Evolutionary conservation across 2,113 vertebrate genomes (phyloP).

Genomic region (Gallinago paraguaiae): DNA sequence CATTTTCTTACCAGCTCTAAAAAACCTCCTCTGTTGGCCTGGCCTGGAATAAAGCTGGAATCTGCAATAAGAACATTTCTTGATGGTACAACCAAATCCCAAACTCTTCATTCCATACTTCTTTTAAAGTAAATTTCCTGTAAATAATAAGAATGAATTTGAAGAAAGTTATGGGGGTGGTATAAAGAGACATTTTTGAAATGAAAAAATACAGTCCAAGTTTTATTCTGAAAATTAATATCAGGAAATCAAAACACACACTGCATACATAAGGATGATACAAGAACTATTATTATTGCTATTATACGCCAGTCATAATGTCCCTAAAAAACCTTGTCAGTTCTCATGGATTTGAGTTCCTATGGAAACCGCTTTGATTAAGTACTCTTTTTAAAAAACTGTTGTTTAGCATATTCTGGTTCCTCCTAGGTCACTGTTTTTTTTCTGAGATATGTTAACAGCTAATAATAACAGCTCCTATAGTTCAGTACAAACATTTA

Average conservation of each 20-base stretch:
- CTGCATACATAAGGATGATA: not conserved
- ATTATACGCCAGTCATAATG: conserved; percentile 1
- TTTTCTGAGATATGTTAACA: not conserved
- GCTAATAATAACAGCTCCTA: not conserved
- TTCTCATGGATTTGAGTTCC: conserved; percentile 18
- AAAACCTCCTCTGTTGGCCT: not conserved
- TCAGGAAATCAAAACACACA: conserved; percentile 20
- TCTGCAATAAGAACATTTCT: not conserved
- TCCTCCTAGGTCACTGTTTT: not conserved
- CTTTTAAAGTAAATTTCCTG: not conserved
- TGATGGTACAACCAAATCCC: not conserved
- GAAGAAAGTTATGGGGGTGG: not conserved
- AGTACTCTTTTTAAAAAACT: not conserved
- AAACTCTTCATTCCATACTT: not conserved
- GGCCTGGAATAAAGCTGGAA: not conserved
- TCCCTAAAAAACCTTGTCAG: conserved; percentile 25
- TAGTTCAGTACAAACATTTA: not conserved
- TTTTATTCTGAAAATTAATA: conserved; percentile 8
- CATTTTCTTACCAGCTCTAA: not conserved
- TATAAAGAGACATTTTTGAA: not conserved
- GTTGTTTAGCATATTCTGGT: not conserved
- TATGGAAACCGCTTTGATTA: not conserved
- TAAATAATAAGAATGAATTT: not conserved
- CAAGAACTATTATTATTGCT: not conserved
- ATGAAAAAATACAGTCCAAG: not conserved